These are phyloP conservation scores for Morbakka virulenta DNA, from an alignment of 30 jellyfish, hydroid and myxozoan species.

Conservation along the genomic window DNA sequence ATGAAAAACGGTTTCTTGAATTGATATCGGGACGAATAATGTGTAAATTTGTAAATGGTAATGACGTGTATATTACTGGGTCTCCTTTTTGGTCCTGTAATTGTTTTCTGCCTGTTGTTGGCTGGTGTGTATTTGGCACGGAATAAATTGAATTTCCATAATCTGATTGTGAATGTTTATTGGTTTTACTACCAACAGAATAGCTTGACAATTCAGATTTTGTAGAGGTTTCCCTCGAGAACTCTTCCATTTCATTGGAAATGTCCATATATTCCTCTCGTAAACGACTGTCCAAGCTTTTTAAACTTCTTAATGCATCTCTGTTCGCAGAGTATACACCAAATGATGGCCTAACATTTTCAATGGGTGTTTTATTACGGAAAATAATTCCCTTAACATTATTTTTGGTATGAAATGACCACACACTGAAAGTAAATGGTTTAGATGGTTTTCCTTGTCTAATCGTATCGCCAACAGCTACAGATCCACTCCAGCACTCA, in stretches of 20 bases:
- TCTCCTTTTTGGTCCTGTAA: neutral
- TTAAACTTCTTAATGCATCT: constrained; percentile 72
- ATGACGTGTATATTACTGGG: no score
- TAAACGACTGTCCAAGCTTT: constrained; percentile 68
- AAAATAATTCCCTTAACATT: constrained; percentile 64
- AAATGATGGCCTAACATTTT: constrained; percentile 69
- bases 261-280: constrained; percentile 22
- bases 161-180: neutral
- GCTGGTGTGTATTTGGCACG: neutral
- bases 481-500: constrained; percentile 48
- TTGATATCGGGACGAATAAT: no score
- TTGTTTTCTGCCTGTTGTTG: neutral
- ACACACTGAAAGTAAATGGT: constrained; percentile 40
- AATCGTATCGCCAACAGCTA: constrained; percentile 24
- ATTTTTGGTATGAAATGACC: constrained; percentile 25
- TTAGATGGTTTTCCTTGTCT: neutral
- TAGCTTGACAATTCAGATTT: neutral
- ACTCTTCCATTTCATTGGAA: neutral
- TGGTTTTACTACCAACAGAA: neutral
- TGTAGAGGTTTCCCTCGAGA: neutral
- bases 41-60: no score
- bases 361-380: constrained; percentile 66
- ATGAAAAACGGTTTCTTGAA: neutral
- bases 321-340: constrained; percentile 46
- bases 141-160: neutral